Percentiles rank a stretch among this genome's conserved stretches.
These are phyloP conservation scores for Physocephala rufipes DNA, from an alignment of 2,888 invertebrate genomes.

Conservation along the genomic window DNA sequence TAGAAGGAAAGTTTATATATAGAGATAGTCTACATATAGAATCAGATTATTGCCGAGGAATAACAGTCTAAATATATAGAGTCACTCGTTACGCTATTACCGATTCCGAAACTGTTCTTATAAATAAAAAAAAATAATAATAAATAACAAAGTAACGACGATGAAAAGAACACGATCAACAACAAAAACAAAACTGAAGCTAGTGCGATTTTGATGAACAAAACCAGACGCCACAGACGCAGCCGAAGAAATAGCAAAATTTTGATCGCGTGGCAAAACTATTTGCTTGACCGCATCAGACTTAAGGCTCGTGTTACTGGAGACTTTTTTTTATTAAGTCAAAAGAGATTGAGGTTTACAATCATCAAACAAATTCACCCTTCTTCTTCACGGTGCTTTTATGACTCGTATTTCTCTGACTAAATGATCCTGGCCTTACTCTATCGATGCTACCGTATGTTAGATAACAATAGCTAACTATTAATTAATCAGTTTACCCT, in stretches of 20 bases:
- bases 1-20: too few relatives aligned
- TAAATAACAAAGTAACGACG: neutral
- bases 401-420: too few relatives aligned
- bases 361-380: too few relatives aligned
- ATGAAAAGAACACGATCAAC: too few relatives aligned
- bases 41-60: neutral
- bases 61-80: neutral
- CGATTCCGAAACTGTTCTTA: neutral
- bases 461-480: constrained; percentile 21
- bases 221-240: neutral
- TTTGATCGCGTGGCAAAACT: constrained; percentile 47
- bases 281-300: constrained; percentile 48
- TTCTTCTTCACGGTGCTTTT: neutral
- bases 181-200: neutral
- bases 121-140: neutral
- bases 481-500: constrained; percentile 44
- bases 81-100: neutral
- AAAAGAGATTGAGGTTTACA: neutral
- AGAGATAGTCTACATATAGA: too few relatives aligned
- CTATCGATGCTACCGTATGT: constrained; percentile 4
- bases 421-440: neutral
- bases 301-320: neutral
- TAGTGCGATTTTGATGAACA: constrained; percentile 8
- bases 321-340: neutral
- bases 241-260: neutral